Percentiles rank a stretch among this genome's conserved stretches.
These are phyloP conservation scores for Macaria notata DNA, from an alignment of 2,888 invertebrate genomes.

Conservation along the genomic window DNA sequence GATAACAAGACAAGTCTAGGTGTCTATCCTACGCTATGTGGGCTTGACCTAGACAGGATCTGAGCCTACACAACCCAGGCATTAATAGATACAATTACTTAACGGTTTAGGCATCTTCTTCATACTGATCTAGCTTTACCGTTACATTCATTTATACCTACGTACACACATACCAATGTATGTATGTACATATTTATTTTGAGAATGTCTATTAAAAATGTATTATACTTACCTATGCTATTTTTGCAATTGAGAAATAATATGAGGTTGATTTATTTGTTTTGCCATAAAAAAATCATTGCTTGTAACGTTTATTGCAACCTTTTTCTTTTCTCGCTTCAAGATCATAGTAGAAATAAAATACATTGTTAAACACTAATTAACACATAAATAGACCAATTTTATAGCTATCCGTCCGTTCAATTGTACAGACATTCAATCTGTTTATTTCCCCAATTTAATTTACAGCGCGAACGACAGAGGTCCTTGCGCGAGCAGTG, in stretches of 20 bases:
- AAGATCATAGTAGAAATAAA: no score
- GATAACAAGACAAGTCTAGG: constrained; percentile 29
- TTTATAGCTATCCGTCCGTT: neutral
- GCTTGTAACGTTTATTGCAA: no score
- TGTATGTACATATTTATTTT: no score
- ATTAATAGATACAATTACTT: constrained; percentile 25
- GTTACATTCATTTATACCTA: no score
- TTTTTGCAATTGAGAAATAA: no score
- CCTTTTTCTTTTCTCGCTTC: no score
- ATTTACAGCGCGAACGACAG: constrained; percentile 14
- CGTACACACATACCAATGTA: no score
- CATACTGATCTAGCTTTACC: neutral
- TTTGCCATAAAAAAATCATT: no score
- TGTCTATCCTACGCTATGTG: constrained; percentile 46
- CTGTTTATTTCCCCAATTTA: constrained; percentile 16
- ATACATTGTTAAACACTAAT: neutral
- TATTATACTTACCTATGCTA: no score
- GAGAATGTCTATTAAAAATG: no score
- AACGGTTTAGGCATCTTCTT: constrained; percentile 24
- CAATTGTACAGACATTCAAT: neutral
- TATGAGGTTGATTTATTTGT: no score
- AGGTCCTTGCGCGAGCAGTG: constrained; percentile 23
- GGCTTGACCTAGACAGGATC: constrained; percentile 43
- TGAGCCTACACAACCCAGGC: constrained; percentile 39
- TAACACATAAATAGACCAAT: constrained; percentile 10